A percentile compares a stretch with the other conserved stretches of the same genome.
These are phyloP conservation scores for Brachypteracias leptosomus DNA, from an alignment of 2,113 vertebrate genomes.

Conservation along the genomic window DNA sequence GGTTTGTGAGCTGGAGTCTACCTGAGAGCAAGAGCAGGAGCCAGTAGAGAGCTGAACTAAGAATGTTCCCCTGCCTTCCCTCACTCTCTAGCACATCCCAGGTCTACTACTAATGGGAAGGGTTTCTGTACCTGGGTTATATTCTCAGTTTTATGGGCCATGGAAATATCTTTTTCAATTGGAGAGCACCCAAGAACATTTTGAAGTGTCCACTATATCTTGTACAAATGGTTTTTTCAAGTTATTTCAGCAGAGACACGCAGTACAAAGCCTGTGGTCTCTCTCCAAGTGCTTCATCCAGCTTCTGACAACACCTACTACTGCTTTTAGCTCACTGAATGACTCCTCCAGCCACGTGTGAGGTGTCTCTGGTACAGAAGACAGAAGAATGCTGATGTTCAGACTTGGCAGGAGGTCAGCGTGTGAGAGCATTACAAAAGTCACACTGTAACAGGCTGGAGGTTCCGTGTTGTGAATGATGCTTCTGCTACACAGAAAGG, in stretches of 20 bases:
- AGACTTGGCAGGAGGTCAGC: too few species aligned
- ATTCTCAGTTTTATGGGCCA: background rate
- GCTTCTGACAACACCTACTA: background rate
- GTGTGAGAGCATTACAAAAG: background rate
- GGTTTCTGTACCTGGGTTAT: background rate
- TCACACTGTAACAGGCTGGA: background rate
- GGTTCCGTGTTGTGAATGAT: background rate
- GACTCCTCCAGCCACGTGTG: rapidly evolving
- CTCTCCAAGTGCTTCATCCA: background rate
- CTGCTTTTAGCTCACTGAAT: background rate
- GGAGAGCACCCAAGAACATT: background rate
- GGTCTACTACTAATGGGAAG: background rate
- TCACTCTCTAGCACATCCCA: background rate
- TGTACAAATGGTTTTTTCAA: background rate
- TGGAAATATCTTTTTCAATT: background rate
- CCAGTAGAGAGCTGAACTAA: background rate
- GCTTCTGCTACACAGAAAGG: background rate
- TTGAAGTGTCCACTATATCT: background rate
- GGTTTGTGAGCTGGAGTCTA: background rate
- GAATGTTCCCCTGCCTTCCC: background rate
- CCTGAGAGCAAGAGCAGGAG: background rate
- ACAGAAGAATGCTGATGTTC: background rate
- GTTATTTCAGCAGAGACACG: background rate
- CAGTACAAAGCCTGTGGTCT: background rate
- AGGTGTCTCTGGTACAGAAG: background rate